Evolutionary conservation across 1,140 invertebrate genomes (phyloP).

Genomic region (Pseudomyrmex pallidus): DNA sequence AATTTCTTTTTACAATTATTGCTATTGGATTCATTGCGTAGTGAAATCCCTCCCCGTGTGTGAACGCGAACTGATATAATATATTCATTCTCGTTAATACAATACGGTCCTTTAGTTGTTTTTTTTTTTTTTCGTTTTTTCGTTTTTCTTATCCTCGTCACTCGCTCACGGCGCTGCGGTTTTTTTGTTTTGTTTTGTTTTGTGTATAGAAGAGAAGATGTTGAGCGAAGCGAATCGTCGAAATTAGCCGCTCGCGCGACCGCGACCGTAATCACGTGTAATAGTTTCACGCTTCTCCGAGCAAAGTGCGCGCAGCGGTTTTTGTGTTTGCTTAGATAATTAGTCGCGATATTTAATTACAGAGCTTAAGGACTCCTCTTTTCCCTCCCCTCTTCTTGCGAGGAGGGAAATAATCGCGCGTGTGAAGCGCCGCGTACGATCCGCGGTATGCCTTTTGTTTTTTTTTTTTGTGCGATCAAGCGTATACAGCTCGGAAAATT

Average conservation of each 20-base stretch:
- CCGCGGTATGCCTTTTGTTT: slow-evolving; percentile 28
- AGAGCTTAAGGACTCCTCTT: slow-evolving; percentile 18
- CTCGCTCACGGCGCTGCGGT: not conserved
- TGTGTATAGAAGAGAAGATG: slow-evolving; percentile 65
- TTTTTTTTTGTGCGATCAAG: slow-evolving; percentile 30
- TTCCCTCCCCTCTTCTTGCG: not conserved
- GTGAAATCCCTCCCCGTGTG: slow-evolving; percentile 73
- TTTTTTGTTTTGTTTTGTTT: not conserved
- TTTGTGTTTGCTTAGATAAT: slow-evolving; percentile 50
- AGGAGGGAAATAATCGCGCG: slow-evolving; percentile 10
- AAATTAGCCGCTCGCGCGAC: slow-evolving; percentile 42
- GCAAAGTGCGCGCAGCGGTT: slow-evolving; percentile 28
- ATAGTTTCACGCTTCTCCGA: slow-evolving; percentile 21
- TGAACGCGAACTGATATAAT: slow-evolving; percentile 76
- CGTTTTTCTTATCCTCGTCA: not conserved
- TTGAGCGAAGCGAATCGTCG: slow-evolving; percentile 53
- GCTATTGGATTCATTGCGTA: slow-evolving; percentile 83
- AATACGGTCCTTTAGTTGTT: slow-evolving; percentile 16
- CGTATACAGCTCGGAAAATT: slow-evolving; percentile 42
- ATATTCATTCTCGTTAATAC: slow-evolving; percentile 57
- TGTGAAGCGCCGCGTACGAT: slow-evolving; percentile 43
- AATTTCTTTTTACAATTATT: slow-evolving; percentile 79
- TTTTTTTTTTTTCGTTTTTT: slow-evolving; percentile 31
- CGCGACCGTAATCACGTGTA: slow-evolving; percentile 14
- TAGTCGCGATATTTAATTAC: slow-evolving; percentile 52